phyloP scores from a whole-genome alignment of 2,113 vertebrate species.

The Macrotis lagotis region DNA sequence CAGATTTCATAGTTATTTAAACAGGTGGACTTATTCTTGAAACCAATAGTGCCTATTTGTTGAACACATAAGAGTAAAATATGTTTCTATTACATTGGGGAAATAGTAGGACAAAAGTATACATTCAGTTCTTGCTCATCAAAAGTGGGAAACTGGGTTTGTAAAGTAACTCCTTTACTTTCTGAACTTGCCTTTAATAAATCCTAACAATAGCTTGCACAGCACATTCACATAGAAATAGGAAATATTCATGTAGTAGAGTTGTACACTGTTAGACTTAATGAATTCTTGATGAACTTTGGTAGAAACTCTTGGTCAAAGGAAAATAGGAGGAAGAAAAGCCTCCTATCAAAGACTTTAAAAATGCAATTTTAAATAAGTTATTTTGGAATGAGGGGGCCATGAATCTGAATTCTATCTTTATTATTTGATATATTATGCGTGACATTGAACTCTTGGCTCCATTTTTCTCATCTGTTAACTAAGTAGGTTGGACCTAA shows the following conservation, averaged over 20 bases:
- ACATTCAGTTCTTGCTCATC: background rate
- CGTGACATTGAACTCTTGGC: background rate
- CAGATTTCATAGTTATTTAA: background rate
- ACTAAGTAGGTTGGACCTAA: background rate
- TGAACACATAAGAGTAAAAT: background rate
- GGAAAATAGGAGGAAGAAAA: background rate
- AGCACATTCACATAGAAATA: background rate
- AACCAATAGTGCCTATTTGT: background rate
- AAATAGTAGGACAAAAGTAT: background rate
- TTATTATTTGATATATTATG: background rate
- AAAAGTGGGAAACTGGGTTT: background rate
- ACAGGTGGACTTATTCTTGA: background rate
- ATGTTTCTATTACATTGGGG: background rate
- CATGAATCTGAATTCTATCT: background rate
- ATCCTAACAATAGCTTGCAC: background rate
- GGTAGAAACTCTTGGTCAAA: background rate
- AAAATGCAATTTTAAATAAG: background rate
- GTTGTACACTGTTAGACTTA: background rate
- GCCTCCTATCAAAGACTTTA: background rate
- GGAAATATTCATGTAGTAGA: background rate
- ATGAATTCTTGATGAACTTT: background rate
- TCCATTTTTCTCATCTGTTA: background rate
- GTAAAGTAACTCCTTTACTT: background rate
- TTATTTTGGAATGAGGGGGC: background rate
- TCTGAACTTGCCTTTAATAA: background rate